These are phyloP conservation scores for Ctenochaetus hawaiiensis DNA, from an alignment of 2,797 vertebrate genomes.

Conservation along the genomic window DNA sequence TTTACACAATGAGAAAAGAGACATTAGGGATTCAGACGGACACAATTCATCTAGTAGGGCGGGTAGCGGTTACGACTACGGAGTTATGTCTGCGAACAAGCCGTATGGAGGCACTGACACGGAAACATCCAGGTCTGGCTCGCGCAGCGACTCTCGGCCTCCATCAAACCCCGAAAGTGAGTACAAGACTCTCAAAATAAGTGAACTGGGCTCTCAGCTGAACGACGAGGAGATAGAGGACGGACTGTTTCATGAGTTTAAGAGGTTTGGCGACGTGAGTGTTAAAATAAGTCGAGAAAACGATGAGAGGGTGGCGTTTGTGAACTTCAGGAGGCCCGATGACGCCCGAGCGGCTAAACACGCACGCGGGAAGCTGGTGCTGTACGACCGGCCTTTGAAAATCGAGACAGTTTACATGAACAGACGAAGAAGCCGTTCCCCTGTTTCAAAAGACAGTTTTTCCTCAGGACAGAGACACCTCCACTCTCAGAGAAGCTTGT, in stretches of 20 bases:
- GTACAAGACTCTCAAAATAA: constrained; percentile 97
- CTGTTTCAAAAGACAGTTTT: constrained; percentile 89
- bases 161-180: constrained; percentile 85
- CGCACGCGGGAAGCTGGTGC: constrained; percentile 93
- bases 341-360: constrained; percentile 96
- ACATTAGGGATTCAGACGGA: constrained; percentile 76
- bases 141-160: constrained; percentile 80
- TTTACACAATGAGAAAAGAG: constrained; percentile 86
- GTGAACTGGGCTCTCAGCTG: constrained; percentile 93
- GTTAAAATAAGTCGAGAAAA: constrained; percentile 94
- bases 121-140: constrained; percentile 73
- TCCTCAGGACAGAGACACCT: constrained; percentile 83
- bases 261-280: constrained; percentile 96
- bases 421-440: constrained; percentile 90
- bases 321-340: constrained; percentile 95
- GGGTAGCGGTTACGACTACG: constrained; percentile 85
- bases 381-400: constrained; percentile 95
- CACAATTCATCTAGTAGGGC: constrained; percentile 77
- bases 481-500: constrained; percentile 88
- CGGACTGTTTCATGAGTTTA: constrained; percentile 97
- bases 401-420: constrained; percentile 92
- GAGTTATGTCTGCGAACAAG: constrained; percentile 73
- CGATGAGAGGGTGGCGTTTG: constrained; percentile 94
- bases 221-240: constrained; percentile 97
- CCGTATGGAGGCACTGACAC: constrained; percentile 78